Base-by-base conservation (phyloP, 2,113 vertebrate species). In the Perca schrenkii region DNA sequence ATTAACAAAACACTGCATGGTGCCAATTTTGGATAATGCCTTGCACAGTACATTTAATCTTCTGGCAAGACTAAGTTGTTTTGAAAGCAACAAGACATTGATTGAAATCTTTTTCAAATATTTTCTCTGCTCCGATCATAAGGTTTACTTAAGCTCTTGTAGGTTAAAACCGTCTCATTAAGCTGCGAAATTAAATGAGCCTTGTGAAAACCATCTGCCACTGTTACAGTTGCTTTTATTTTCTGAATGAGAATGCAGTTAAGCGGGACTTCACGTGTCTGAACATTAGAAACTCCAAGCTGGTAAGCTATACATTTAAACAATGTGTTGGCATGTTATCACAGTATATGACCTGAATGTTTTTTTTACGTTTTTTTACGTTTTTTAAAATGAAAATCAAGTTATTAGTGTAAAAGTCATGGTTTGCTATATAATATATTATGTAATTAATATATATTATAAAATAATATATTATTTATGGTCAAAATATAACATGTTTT, bases 201-300 rank as follows among this genome's bases (percentile, higher is more conserved):
- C 80, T 77, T 73, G 60, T 86, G 74, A 85, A 88, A 86, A 86
- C 73, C 83, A 90, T 93, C 91, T 90, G 89, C 85, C 53, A 43
- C 72, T 67, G 64, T 67, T 68, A 80, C 65, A 11, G n/a, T 56
- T 50, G 31, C 61, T 52, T 82, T 63, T 49, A 58, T 77, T 89
- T 91, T 82, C 66, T 86, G 77, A 91, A 88, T 86, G 82, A 80
- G 52, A 67, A 60, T 57, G 61, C 74, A 56, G 53, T 3, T 50
- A 43, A 88, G 61, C 2, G 0, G 72, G 63, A 78, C 46, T 62
- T 83, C 22, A 36, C 10, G 10, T 43, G 50, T 70, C 28, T 83
- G 22, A 65, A 70, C 74, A 34, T n/a, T 13, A 36, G 58, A 47
- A 74, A 80, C 14, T 49, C 25, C 11, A 58, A 71, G 67, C 60